Conservation (phyloP, 2,113 vertebrate genomes). For the Carassius carassius region DNA sequence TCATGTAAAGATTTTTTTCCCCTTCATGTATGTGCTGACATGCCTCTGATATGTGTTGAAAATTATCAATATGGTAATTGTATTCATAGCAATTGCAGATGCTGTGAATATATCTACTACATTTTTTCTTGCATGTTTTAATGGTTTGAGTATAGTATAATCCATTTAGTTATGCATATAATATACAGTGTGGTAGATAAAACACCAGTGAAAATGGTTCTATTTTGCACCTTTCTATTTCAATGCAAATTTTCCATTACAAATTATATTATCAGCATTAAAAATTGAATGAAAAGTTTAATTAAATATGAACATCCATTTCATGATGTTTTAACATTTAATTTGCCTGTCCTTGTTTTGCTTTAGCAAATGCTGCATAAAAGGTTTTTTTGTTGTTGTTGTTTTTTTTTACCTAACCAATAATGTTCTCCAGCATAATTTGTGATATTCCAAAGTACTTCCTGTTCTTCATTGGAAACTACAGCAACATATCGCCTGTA, state of each 20-base stretch:
- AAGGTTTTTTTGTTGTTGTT: not conserved
- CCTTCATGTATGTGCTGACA: not conserved
- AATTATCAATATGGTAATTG: not conserved
- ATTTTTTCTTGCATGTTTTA: not conserved
- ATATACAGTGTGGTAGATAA: not conserved
- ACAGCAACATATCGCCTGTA: not conserved
- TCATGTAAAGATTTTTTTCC: not conserved
- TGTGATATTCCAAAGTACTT: not conserved
- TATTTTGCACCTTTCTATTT: not conserved
- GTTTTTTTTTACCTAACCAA: not conserved
- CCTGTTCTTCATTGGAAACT: not conserved
- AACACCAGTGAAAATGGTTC: not conserved
- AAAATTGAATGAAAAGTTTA: not conserved
- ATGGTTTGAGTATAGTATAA: not conserved
- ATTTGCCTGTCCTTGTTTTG: not conserved
- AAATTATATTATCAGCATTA: not conserved
- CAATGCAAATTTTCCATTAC: not conserved
- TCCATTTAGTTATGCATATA: not conserved
- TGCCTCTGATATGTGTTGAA: slow-evolving; percentile 25
- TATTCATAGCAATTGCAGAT: not conserved
- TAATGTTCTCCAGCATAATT: not conserved
- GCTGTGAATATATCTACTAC: not conserved
- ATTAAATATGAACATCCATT: not conserved
- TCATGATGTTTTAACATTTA: not conserved
- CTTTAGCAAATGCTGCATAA: not conserved